These are phyloP conservation scores for Abscondita cerata DNA, from an alignment of 2,888 invertebrate species.

Conservation along the genomic window DNA sequence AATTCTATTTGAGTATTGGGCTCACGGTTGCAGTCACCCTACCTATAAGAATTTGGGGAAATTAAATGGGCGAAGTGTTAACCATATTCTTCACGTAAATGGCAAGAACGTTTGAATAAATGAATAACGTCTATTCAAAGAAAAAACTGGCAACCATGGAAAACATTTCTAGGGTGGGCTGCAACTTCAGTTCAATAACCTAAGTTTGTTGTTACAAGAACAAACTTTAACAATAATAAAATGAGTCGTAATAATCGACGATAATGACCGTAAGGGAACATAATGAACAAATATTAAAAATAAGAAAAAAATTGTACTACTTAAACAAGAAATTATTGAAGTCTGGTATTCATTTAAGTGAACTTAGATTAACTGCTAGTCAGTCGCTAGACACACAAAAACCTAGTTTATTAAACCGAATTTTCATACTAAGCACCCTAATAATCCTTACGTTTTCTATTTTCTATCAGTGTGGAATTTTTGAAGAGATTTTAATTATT, in stretches of 20 bases:
- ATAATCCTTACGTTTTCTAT: slow-evolving; percentile 29
- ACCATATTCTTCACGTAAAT: too few species aligned
- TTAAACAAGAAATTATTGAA: neutral
- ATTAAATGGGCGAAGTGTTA: too few species aligned
- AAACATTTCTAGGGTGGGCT: too few species aligned
- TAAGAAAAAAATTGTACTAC: neutral
- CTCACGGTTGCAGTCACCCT: too few species aligned
- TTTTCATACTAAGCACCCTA: slow-evolving; percentile 20
- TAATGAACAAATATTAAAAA: neutral
- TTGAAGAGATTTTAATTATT: slow-evolving; percentile 43
- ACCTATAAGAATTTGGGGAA: too few species aligned
- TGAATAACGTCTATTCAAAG: too few species aligned
- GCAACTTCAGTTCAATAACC: too few species aligned
- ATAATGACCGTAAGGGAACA: neutral
- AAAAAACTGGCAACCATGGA: too few species aligned
- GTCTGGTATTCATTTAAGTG: neutral
- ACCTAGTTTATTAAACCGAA: neutral
- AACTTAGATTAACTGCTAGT: neutral
- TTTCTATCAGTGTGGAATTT: slow-evolving; percentile 36
- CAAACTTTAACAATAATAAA: neutral
- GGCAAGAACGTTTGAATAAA: too few species aligned
- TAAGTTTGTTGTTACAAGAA: slow-evolving; percentile 8
- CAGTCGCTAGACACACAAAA: neutral
- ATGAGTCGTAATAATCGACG: neutral
- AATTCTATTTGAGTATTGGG: too few species aligned